Evolutionary conservation across 2,113 vertebrate genomes (phyloP).

Genomic region (Xyrauchen texanus): DNA sequence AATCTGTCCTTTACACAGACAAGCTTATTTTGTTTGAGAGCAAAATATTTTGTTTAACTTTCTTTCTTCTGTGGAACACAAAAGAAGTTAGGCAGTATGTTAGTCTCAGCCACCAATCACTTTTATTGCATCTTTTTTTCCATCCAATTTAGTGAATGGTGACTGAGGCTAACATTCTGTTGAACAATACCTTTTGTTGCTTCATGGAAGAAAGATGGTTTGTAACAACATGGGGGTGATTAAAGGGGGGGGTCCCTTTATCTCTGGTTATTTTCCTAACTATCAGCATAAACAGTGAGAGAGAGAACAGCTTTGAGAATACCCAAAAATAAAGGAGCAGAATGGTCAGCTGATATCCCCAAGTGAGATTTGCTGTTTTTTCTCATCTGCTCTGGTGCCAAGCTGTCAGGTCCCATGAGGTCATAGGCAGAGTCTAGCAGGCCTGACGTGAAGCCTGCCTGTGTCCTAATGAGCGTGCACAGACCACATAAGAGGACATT

Average conservation of each 20-base stretch:
- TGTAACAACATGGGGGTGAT: no score
- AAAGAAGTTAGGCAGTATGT: no score
- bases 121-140: no score
- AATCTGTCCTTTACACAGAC: no score
- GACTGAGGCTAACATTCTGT: no score
- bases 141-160: no score
- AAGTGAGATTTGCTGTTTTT: neutral
- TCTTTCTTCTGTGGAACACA: no score
- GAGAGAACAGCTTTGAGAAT: neutral
- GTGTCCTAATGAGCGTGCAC: slow-evolving; percentile 60
- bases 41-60: no score
- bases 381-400: slow-evolving; percentile 32
- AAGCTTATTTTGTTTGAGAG: no score
- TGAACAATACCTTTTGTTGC: no score
- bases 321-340: neutral
- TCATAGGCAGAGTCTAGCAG: neutral
- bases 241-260: neutral
- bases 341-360: neutral
- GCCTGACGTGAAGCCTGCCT: neutral
- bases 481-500: slow-evolving; percentile 57
- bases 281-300: neutral
- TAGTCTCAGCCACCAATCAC: no score
- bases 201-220: no score
- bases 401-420: neutral
- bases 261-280: slow-evolving; percentile 1